phyloP scores from a whole-genome alignment of 37 sponge, comb jelly and placozoan genomes.

The Dysidea cf. avara region DNA sequence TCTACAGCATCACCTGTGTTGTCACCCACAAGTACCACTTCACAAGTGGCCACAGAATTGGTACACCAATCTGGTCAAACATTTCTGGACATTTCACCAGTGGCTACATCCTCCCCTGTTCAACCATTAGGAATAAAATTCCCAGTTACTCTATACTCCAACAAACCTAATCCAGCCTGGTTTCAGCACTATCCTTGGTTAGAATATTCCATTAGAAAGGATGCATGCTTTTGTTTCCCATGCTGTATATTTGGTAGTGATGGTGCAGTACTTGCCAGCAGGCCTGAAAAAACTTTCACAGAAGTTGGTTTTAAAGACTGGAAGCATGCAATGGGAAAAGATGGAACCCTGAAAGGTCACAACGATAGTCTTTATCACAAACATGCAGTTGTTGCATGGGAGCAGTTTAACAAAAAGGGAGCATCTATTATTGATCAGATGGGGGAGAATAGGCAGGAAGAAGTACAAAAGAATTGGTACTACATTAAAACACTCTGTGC shows the following conservation, averaged over 20 bases:
- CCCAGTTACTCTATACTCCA: constrained; percentile 39
- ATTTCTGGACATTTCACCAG: constrained; percentile 31
- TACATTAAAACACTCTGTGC: constrained; percentile 58
- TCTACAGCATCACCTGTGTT: no score
- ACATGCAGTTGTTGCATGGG: constrained; percentile 38
- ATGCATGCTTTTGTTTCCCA: constrained; percentile 56
- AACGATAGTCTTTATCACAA: constrained; percentile 29
- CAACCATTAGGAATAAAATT: constrained; percentile 41
- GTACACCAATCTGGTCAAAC: no score
- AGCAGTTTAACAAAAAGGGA: constrained; percentile 37
- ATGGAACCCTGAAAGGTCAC: constrained; percentile 41
- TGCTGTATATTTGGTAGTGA: constrained; percentile 58
- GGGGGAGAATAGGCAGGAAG: constrained; percentile 42
- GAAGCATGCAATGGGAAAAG: constrained; percentile 58
- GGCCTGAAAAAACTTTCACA: no score
- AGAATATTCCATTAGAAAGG: constrained; percentile 49
- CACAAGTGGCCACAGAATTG: no score
- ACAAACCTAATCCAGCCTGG: constrained; percentile 58
- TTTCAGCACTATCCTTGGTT: constrained; percentile 44
- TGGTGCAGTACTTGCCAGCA: constrained; percentile 27
- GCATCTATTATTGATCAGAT: constrained; percentile 42
- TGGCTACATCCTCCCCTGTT: constrained; percentile 31
- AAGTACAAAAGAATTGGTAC: constrained; percentile 43
- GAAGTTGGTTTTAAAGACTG: no score
- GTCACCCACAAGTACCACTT: no score